Percentiles rank a stretch among this genome's conserved stretches.
These are phyloP conservation scores for Sabatieria punctata DNA, from an alignment of 2,888 invertebrate species.

Conservation along the genomic window DNA sequence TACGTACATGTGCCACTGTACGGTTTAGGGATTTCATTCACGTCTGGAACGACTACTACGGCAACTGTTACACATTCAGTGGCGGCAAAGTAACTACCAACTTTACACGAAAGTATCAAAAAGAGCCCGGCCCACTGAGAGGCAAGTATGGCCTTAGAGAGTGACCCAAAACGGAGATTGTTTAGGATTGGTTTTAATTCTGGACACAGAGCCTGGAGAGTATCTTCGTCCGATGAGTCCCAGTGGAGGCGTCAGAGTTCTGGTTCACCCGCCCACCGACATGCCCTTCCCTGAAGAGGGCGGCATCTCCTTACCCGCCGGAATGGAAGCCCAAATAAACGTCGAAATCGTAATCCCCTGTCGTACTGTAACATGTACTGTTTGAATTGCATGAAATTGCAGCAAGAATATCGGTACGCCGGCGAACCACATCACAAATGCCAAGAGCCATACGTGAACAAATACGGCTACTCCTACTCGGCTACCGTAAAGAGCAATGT, in stretches of 20 bases:
- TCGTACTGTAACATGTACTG: not conserved
- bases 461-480: slow-evolving; percentile 1
- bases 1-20: no score
- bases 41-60: slow-evolving; percentile 2
- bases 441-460: not conserved
- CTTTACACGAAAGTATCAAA: not conserved
- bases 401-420: not conserved
- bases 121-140: not conserved
- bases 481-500: not conserved
- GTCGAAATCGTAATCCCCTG: not conserved
- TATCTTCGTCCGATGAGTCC: not conserved
- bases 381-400: not conserved
- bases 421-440: not conserved
- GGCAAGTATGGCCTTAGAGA: no score
- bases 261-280: not conserved
- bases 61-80: slow-evolving; percentile 4
- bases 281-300: slow-evolving; percentile 4
- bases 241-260: slow-evolving; percentile 1
- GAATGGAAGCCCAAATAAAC: not conserved
- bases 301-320: slow-evolving; percentile 2
- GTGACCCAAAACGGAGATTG: not conserved
- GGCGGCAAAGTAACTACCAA: slow-evolving; percentile 1
- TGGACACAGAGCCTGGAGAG: not conserved
- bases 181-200: slow-evolving; percentile 1
- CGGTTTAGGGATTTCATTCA: not conserved